Percentiles rank a stretch among this genome's conserved stretches.
Evolutionary conservation across 1,140 invertebrate genomes (phyloP).

Genomic region (Drosophila bocqueti): DNA sequence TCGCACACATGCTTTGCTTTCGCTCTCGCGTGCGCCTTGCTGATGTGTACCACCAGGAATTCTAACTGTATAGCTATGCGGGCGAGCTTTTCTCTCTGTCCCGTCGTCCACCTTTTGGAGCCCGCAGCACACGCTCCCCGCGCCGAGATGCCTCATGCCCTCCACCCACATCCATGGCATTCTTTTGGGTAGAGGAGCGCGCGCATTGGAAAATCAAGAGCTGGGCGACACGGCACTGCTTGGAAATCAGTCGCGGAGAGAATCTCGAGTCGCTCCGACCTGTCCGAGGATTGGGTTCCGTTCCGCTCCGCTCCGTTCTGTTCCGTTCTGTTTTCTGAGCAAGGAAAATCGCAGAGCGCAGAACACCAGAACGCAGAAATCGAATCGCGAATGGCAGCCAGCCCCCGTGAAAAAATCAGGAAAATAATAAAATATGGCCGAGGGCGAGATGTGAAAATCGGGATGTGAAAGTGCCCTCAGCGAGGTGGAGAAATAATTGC

Average conservation of each 20-base stretch:
- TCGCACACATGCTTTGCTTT: conserved; percentile 60
- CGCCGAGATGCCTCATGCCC: conserved; percentile 2
- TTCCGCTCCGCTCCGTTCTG: conserved; percentile 25
- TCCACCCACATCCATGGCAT: conserved; percentile 3
- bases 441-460: conserved; percentile 41
- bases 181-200: conserved; percentile 59
- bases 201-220: conserved; percentile 65
- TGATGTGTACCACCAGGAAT: conserved; percentile 74
- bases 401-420: conserved; percentile 24
- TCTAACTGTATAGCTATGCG: conserved; percentile 71
- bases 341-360: conserved; percentile 56
- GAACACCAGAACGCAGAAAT: conserved; percentile 51
- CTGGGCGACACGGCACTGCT: conserved; percentile 60
- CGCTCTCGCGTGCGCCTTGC: conserved; percentile 29
- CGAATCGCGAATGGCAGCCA: conserved; percentile 55
- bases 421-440: conserved; percentile 63
- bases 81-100: conserved; percentile 56
- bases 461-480: conserved; percentile 47
- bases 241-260: conserved; percentile 71
- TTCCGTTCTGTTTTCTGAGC: conserved; percentile 53
- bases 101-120: conserved; percentile 51
- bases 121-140: conserved; percentile 8
- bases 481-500: conserved; percentile 37
- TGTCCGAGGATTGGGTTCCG: conserved; percentile 76
- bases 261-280: conserved; percentile 60